Base-by-base conservation (phyloP, 2,888 invertebrate species). In the Lepidonotus clava region DNA sequence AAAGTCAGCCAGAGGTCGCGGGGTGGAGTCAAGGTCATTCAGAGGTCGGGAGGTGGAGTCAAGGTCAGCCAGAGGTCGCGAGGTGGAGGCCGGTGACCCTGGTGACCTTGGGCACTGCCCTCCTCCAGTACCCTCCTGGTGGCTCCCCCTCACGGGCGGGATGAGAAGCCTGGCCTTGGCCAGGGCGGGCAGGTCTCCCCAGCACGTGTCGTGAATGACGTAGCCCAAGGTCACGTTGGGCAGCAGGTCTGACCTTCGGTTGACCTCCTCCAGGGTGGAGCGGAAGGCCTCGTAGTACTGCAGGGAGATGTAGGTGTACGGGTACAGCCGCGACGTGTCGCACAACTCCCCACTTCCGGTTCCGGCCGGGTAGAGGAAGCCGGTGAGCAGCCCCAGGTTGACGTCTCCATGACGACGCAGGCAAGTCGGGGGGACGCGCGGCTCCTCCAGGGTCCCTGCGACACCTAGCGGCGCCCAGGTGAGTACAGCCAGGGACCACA, bases 211-310 rank as follows among this genome's bases (percentile, higher is more conserved):
- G 28, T 67, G 67, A 6, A 67, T 67, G 36, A 32, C 28, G 36
- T 67, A 67, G 32, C 67, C 67, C 5, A 67, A 32, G 32, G 67
- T 67, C 24, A 67, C 28, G 36, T 67, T 67, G 28, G 67, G 67
- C 32, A 67, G 32, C 2, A 67, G 32, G 67, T 67, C 67, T 6
- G 21, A 28, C 6, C 67, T 18, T 18, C 11, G 14, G 36, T 67
- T 67, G 36, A 67, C 67, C 32, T 34, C 32, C 32, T 67, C 67
- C 32, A 67, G 2, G 67, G 67, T 36, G 1, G 14, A 28, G 8
- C 67, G 32, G 32, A 67, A 67, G 67, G 67, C 67, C 28, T 67
- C 67, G 24, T 67, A 67, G 36, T 67, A 67, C 67, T 34, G 32
- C 24, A 67, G 67, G 67, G 67, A 67, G 36, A 34, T 34, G 36